These are phyloP conservation scores for Toxotes chatareus DNA, from an alignment of 2,113 vertebrate genomes.

Conservation along the genomic window DNA sequence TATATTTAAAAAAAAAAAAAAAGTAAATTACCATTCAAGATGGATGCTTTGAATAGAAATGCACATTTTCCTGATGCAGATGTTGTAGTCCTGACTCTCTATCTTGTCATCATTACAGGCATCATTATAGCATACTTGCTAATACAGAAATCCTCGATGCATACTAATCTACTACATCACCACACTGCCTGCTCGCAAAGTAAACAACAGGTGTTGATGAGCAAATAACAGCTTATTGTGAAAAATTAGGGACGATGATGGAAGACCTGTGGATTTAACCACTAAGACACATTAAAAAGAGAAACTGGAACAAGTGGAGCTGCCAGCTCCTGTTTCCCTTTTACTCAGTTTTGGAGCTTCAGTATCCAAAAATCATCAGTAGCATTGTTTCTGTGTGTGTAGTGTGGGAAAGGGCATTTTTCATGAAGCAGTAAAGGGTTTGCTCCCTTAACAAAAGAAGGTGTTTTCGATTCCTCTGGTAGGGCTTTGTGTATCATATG, in stretches of 20 bases:
- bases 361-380: not conserved
- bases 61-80: slow-evolving; percentile 37
- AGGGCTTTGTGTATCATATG: slow-evolving; percentile 5
- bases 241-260: slow-evolving; percentile 33
- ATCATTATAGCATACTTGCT: slow-evolving; percentile 20
- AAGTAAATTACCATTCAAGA: not conserved
- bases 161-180: slow-evolving; percentile 52
- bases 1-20: slow-evolving; percentile 9
- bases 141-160: slow-evolving; percentile 40
- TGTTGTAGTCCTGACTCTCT: slow-evolving; percentile 21
- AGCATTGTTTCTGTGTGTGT: not conserved
- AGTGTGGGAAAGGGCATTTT: not conserved
- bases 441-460: slow-evolving; percentile 6
- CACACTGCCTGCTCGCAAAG: slow-evolving; percentile 30
- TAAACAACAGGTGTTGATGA: slow-evolving; percentile 64
- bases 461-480: slow-evolving; percentile 18
- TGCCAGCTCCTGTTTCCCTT: not conserved
- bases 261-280: not conserved
- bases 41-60: slow-evolving; percentile 9
- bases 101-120: slow-evolving; percentile 43
- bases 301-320: not conserved
- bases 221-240: slow-evolving; percentile 44
- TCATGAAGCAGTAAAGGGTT: slow-evolving; percentile 8
- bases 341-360: not conserved
- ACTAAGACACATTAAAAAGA: not conserved